Conservation (phyloP, 1,140 invertebrate genomes). For the Drosophila repletoides region DNA sequence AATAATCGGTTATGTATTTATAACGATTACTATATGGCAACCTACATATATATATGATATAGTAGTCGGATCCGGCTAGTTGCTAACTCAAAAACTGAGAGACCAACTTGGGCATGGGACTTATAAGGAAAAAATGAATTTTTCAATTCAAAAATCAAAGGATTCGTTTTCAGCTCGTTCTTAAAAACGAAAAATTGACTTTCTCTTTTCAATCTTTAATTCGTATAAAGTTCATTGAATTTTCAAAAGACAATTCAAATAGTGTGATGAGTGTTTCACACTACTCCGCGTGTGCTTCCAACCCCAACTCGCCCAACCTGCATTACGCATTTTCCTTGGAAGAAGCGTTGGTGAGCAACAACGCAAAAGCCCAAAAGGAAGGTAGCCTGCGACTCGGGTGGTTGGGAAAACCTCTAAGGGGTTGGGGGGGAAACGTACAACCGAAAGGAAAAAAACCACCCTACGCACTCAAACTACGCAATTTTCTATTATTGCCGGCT, state of each 20-base stretch:
- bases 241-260: neutral
- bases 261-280: neutral
- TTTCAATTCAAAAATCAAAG: neutral
- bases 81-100: too few relatives aligned
- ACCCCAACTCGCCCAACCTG: constrained; percentile 15
- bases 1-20: too few relatives aligned
- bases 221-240: too few relatives aligned
- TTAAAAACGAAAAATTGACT: too few relatives aligned
- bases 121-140: neutral
- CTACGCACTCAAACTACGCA: constrained; percentile 48
- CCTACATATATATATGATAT: too few relatives aligned
- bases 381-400: too few relatives aligned
- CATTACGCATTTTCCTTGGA: constrained; percentile 30
- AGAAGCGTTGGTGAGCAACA: constrained; percentile 15
- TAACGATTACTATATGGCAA: too few relatives aligned
- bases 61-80: too few relatives aligned
- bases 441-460: constrained; percentile 45
- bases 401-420: constrained; percentile 45
- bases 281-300: neutral
- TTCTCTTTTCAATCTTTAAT: too few relatives aligned
- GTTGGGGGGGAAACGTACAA: constrained; percentile 3
- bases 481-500: constrained; percentile 63
- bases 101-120: too few relatives aligned
- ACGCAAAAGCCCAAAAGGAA: constrained; percentile 40
- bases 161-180: too few relatives aligned